A percentile compares a stretch with the other conserved stretches of the same genome.
phyloP scores from a whole-genome alignment of 1,140 invertebrate genomes.

The Eriosoma lanigerum region DNA sequence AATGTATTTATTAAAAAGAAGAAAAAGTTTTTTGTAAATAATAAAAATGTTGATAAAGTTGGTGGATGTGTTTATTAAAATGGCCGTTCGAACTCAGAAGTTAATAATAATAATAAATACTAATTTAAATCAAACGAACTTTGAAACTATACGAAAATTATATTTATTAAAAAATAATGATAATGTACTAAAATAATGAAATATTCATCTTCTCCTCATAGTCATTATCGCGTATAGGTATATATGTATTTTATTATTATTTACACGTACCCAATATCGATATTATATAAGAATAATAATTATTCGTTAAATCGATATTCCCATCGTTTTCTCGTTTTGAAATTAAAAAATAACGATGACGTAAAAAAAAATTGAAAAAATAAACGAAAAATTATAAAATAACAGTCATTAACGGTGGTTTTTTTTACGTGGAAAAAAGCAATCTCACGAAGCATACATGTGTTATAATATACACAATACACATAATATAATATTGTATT shows the following conservation, averaged over 20 bases:
- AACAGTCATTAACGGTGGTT: not conserved
- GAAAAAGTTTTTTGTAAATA: conserved; percentile 23
- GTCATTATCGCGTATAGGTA: not conserved
- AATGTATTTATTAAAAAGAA: conserved; percentile 32
- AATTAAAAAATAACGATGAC: conserved; percentile 7
- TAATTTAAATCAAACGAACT: conserved; percentile 5
- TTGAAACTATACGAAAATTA: not conserved
- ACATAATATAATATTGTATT: not conserved
- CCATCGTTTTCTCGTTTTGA: not conserved
- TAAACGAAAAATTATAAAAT: not conserved
- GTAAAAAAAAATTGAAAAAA: not conserved
- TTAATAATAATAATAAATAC: conserved; percentile 1
- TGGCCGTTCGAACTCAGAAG: not conserved
- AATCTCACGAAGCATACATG: not conserved
- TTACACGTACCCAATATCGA: not conserved
- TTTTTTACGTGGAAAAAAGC: not conserved
- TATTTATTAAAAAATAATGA: not conserved
- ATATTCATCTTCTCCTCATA: not conserved
- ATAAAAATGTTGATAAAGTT: not conserved
- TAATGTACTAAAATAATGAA: not conserved
- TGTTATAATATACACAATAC: not conserved
- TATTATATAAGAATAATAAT: not conserved
- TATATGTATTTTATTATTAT: not conserved
- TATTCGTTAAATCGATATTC: not conserved
- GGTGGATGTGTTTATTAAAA: not conserved